A percentile compares a stretch with the other conserved stretches of the same genome.
phyloP scores from a whole-genome alignment of 53 echinoderm and acorn worm species.

The Paracentrotus lividus region DNA sequence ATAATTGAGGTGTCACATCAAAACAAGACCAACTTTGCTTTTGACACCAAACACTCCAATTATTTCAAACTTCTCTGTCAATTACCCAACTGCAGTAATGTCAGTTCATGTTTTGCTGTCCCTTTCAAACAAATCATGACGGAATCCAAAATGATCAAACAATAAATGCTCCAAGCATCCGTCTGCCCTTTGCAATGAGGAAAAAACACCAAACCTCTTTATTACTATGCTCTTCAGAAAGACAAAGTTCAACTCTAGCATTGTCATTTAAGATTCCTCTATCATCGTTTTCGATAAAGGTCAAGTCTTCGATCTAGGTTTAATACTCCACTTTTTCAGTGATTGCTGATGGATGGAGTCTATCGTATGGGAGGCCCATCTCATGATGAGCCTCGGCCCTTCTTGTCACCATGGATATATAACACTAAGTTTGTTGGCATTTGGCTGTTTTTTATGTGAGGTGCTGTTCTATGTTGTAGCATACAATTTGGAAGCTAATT shows the following conservation, averaged over 20 bases:
- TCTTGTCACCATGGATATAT: not conserved
- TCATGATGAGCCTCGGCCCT: not conserved
- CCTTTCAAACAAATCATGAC: not conserved
- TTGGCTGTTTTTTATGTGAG: too few relatives aligned
- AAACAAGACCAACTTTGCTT: too few relatives aligned
- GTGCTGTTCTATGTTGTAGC: too few relatives aligned
- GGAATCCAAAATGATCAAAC: not conserved
- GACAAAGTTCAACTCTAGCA: not conserved
- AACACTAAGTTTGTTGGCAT: too few relatives aligned
- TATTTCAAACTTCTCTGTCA: not conserved
- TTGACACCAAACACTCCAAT: not conserved
- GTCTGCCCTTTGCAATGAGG: not conserved
- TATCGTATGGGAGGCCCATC: not conserved
- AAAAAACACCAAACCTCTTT: not conserved
- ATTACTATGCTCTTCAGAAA: not conserved
- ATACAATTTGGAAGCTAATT: too few relatives aligned
- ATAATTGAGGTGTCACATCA: too few relatives aligned
- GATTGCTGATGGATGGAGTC: conserved; percentile 14
- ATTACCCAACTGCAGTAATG: not conserved
- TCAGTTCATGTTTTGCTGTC: not conserved
- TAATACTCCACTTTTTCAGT: conserved; percentile 2
- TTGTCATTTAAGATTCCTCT: conserved; percentile 37
- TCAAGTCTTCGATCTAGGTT: conserved; percentile 1
- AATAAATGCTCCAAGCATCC: not conserved
- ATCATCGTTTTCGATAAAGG: not conserved